Base-by-base conservation (phyloP, 2,888 invertebrate species). In the Aphrophora alni region DNA sequence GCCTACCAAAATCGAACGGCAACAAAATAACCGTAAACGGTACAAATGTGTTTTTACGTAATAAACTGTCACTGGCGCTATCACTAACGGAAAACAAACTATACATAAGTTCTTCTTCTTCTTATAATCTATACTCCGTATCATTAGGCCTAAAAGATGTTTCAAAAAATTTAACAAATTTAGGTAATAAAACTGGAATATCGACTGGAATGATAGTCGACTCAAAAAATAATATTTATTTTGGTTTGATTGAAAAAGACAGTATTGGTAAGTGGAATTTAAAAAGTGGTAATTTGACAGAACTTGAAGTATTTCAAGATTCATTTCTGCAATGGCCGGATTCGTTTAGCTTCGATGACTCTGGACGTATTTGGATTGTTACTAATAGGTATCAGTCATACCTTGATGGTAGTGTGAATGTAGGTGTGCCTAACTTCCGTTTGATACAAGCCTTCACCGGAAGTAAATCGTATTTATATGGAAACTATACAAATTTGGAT, bases 131-230 rank as follows among this genome's bases (percentile, higher is more conserved):
- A 14, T 95, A 92, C 86, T 90, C 93, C 0, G 88, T 95, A 26
- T n/a, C n/a, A n/a, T n/a, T n/a, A 91, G 92, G 68, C 92, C 93
- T 0, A 90, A 91, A 33, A 33, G 33, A 33, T 33, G 8, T 33
- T 33, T 33, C 33, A 3, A 8, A 33, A 33, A 33, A 33, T 8
- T 5, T 33, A 33, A 3, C 3, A 33, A 33, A 33, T 83, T 87
- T 93, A 68, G 94, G 93, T 0, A 85, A 88, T 0, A 94, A 93
- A 86, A 87, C 89, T 0, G 93, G 94, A 0, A 93, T 94, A 87
- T 92, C 93, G 0, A 94, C 93, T 85, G 94, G 94, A 0, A 94
- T 95, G 93, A 91, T 92, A 82, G 93, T 94, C 93, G 93, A 94
- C 84, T 91, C 93, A 21, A 88, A 89, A 24, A 94, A 94, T 1